Evolutionary conservation across 2,888 invertebrate species (phyloP).

Genomic region (Cheilosia scutellata): DNA sequence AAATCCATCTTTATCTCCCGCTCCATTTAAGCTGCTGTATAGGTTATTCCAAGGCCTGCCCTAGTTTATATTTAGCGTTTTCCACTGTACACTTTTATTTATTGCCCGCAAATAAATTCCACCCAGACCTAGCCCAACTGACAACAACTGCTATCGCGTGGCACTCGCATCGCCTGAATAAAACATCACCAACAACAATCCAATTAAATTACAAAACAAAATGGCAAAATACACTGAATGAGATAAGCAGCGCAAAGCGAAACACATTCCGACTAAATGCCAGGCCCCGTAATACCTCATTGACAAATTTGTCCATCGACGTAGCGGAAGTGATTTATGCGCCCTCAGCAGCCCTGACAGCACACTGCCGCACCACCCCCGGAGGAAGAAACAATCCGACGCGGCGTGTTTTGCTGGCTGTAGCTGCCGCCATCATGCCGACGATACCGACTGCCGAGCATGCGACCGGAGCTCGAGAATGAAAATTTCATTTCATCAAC

Average conservation of each 20-base stretch:
- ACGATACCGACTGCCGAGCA: conserved; percentile 1
- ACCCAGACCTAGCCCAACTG: conserved; percentile 44
- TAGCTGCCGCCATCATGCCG: conserved; percentile 2
- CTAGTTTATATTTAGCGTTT: conserved; percentile 56
- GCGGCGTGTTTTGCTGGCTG: conserved; percentile 20
- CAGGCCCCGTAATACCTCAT: conserved; percentile 55
- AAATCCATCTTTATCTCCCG: conserved; percentile 13
- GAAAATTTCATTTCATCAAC: conserved; percentile 66
- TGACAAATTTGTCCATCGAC: conserved; percentile 75
- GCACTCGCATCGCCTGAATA: conserved; percentile 48
- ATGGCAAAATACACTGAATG: conserved; percentile 54
- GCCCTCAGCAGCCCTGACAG: conserved; percentile 58
- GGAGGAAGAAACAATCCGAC: conserved; percentile 31
- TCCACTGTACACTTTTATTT: conserved; percentile 46
- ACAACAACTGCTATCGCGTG: conserved; percentile 17
- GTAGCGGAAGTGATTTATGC: conserved; percentile 71
- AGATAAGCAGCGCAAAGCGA: conserved; percentile 62
- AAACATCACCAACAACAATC: conserved; percentile 71
- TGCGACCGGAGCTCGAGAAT: conserved; percentile 17
- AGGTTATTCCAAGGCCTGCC: background rate
- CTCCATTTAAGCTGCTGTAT: background rate
- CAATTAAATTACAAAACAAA: conserved; percentile 71
- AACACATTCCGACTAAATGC: conserved; percentile 64
- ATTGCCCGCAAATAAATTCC: conserved; percentile 63
- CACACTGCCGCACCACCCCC: background rate